Conservation (phyloP, 2,797 vertebrate species). For the Silurus aristotelis region DNA sequence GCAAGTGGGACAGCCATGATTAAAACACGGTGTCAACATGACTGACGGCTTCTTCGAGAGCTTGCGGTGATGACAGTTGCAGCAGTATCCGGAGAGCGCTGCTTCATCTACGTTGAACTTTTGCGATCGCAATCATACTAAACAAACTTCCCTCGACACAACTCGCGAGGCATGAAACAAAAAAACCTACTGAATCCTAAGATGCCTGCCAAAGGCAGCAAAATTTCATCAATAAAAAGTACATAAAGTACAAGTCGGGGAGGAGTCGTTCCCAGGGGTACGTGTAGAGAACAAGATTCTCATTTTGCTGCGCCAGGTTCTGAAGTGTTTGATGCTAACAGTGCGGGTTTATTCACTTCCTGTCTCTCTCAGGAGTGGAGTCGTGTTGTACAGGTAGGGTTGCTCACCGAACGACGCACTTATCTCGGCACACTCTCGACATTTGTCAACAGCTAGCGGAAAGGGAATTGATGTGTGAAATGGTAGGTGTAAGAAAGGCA, state of each 20-base stretch:
- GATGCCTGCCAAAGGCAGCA: slow-evolving; percentile 58
- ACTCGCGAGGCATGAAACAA: slow-evolving; percentile 44
- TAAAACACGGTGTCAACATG: slow-evolving; percentile 77
- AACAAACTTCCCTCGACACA: slow-evolving; percentile 30
- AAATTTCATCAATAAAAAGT: slow-evolving; percentile 70
- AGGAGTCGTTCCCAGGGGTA: slow-evolving; percentile 73
- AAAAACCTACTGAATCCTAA: slow-evolving; percentile 60
- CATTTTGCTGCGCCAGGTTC: slow-evolving; percentile 78
- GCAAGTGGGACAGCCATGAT: slow-evolving; percentile 79
- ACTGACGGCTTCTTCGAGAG: slow-evolving; percentile 73
- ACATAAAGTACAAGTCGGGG: slow-evolving; percentile 57
- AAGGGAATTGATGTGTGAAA: slow-evolving; percentile 70
- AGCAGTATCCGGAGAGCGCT: slow-evolving; percentile 31
- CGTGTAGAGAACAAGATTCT: slow-evolving; percentile 73
- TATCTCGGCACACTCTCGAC: slow-evolving; percentile 71
- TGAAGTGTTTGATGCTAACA: slow-evolving; percentile 76
- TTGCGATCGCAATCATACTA: slow-evolving; percentile 28
- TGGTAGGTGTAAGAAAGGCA: slow-evolving; percentile 67
- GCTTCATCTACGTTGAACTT: slow-evolving; percentile 37
- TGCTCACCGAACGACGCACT: slow-evolving; percentile 50
- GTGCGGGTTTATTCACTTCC: slow-evolving; percentile 52
- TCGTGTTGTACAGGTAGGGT: slow-evolving; percentile 43
- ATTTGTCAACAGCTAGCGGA: slow-evolving; percentile 74
- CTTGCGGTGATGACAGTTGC: slow-evolving; percentile 70
- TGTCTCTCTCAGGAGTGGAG: slow-evolving; percentile 40